These are phyloP conservation scores for Heterodera carotae DNA, from an alignment of 1,140 invertebrate genomes.

Conservation along the genomic window DNA sequence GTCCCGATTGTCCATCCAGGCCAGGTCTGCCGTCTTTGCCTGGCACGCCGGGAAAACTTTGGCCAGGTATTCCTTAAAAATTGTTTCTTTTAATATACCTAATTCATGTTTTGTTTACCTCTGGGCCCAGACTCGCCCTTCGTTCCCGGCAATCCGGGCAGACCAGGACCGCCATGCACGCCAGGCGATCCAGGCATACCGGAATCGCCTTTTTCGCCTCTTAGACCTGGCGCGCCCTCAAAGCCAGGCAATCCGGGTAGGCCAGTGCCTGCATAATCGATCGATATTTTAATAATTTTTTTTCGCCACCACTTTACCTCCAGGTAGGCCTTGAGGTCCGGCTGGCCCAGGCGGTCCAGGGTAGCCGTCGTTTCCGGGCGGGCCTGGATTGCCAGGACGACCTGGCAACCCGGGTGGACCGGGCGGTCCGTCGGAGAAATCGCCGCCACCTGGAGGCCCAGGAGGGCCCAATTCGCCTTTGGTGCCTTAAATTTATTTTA, in stretches of 20 bases:
- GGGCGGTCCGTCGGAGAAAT: constrained; percentile 62
- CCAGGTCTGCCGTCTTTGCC: constrained; percentile 64
- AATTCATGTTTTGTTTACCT: constrained; percentile 13
- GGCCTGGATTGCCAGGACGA: constrained; percentile 51
- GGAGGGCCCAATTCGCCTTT: constrained; percentile 59
- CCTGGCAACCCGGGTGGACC: constrained; percentile 62
- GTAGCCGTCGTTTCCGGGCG: constrained; percentile 56
- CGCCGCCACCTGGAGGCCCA: constrained; percentile 63
- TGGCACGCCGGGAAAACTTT: constrained; percentile 64
- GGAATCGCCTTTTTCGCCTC: constrained; percentile 58
- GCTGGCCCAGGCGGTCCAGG: constrained; percentile 57
- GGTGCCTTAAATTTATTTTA: neutral
- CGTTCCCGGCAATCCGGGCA: constrained; percentile 52
- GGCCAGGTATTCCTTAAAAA: constrained; percentile 56
- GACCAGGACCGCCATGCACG: constrained; percentile 52
- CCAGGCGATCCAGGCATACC: constrained; percentile 58
- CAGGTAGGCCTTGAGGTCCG: constrained; percentile 59
- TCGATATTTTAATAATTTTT: neutral
- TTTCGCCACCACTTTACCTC: constrained; percentile 13
- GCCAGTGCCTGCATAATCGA: constrained; percentile 33
- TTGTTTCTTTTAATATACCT: neutral
- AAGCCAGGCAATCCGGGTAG: constrained; percentile 57
- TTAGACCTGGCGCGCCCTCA: constrained; percentile 58
- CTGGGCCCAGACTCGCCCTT: constrained; percentile 58
- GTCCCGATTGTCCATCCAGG: constrained; percentile 59